Evolutionary conservation across 2,797 vertebrate species (phyloP).

Genomic region (Lepilemur septentrionalis): DNA sequence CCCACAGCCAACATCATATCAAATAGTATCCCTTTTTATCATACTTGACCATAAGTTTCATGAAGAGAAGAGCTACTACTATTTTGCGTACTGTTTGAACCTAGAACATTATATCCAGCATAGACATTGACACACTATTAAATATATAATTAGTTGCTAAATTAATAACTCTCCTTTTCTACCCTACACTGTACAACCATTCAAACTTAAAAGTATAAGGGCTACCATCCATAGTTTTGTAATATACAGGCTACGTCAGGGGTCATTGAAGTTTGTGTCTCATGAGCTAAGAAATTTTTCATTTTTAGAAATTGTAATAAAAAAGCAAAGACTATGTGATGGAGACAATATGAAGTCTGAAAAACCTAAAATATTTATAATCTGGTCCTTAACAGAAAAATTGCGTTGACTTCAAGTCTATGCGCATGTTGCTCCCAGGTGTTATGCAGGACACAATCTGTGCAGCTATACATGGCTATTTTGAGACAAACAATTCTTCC

Average conservation of each 20-base stretch:
- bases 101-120: neutral
- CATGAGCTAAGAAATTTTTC: neutral
- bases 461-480: neutral
- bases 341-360: neutral
- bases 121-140: neutral
- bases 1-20: no score
- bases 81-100: neutral
- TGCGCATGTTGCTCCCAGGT: fast-evolving
- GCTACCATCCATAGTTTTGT: neutral
- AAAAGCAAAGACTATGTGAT: neutral
- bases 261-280: neutral
- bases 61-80: neutral
- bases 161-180: neutral
- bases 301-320: neutral
- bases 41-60: neutral
- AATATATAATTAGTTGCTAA: neutral
- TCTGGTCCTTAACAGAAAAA: neutral
- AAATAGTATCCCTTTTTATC: neutral
- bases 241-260: neutral
- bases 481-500: neutral
- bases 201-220: neutral
- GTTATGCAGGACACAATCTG: neutral
- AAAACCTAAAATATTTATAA: neutral
- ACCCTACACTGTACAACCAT: neutral
- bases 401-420: neutral